Conservation (phyloP, 1,140 invertebrate species). For the Lordiphosa clarofinis region DNA sequence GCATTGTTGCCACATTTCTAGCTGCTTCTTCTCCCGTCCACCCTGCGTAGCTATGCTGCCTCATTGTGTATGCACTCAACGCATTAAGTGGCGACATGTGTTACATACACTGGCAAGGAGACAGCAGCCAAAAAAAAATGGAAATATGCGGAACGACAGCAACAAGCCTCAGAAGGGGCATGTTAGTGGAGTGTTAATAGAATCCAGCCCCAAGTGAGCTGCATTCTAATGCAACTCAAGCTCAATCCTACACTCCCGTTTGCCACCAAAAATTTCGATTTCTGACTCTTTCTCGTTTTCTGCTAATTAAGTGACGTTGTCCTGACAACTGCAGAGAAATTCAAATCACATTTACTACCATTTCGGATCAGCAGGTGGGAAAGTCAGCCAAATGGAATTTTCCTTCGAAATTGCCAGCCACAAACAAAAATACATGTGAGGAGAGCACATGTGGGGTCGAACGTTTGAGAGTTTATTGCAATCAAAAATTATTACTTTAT, state of each 20-base stretch:
- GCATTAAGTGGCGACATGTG: constrained; percentile 74
- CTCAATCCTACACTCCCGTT: background rate
- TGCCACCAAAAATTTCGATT: constrained; percentile 11
- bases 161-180: constrained; percentile 1
- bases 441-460: background rate
- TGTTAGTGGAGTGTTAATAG: constrained; percentile 58
- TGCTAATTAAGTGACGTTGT: constrained; percentile 53
- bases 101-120: constrained; percentile 32
- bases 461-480: constrained; percentile 1
- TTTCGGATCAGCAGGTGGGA: constrained; percentile 26
- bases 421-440: background rate
- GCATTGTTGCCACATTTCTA: constrained; percentile 39
- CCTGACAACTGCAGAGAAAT: constrained; percentile 30
- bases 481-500: constrained; percentile 14
- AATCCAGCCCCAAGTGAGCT: constrained; percentile 31
- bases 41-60: constrained; percentile 35
- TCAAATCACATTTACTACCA: background rate
- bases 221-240: constrained; percentile 48
- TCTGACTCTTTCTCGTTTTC: constrained; percentile 22
- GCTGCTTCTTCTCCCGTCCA: background rate
- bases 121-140: constrained; percentile 15
- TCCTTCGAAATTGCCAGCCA: constrained; percentile 7
- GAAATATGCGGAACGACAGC: background rate
- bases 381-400: constrained; percentile 28
- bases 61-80: constrained; percentile 67